Evolutionary conservation across 2,797 vertebrate species (phyloP), one percentile per base, ranked within the genome.

Genomic region (Acipenser transmontanus): DNA sequence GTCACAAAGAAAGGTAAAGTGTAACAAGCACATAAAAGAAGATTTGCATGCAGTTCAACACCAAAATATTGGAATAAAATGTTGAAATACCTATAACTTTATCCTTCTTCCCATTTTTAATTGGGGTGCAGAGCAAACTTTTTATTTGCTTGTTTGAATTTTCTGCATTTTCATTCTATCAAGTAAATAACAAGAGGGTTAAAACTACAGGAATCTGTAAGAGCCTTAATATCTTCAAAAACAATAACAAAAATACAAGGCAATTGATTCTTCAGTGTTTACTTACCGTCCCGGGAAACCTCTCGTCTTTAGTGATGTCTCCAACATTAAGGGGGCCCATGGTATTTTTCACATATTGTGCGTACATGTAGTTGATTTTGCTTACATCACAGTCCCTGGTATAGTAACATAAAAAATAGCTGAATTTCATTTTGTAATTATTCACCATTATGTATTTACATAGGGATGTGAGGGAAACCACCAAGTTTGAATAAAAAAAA

Each of bases 331-430:
- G 93, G 7, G 93, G 88, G 81, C 93, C 92, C 93, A 95, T 92
- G 0, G 93, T 94, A 70, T 93, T 95, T 83, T 91, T 93, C 62
- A 96, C 95, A 60, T 94, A 99, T 78, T 97, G 94, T 59, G 94
- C 97, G 47, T 95, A 98, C 91, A 99, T 97, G 80, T 98, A 98
- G 88, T 98, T 97, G 69, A 97, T 94, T 84, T 90, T 91, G 75
- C 78, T 91, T 73, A 87, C 86, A 14, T 94, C 92, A 57, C 74
- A 80, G 62, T 94, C 92, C 80, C 96, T 97, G 87, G 62, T 68
- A 71, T 73, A 71, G 68, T 8, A 71, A 68, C 6, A 77, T 72
- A 49, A 7, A 56, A 6, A 72, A 10, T 57, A 72, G 4, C 34
- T 34, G 34, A 34, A 34, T 34, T 34, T 34, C 34, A 34, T 34